Percentiles rank a stretch among this genome's conserved stretches.
Evolutionary conservation across 2,113 vertebrate species (phyloP).

Genomic region (Rana temporaria): DNA sequence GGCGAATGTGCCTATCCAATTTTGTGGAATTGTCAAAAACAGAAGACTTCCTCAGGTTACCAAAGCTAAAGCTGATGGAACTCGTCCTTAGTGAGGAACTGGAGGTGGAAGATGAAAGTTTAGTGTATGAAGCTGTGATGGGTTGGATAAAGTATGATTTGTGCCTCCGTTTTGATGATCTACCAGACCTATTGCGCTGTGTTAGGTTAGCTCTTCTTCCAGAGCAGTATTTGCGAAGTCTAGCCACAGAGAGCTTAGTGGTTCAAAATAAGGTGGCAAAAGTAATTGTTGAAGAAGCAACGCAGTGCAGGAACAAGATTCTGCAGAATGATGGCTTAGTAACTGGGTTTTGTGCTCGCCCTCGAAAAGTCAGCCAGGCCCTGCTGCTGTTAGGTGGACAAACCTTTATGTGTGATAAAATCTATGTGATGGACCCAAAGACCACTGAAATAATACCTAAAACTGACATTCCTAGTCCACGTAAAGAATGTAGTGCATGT

Average conservation of each 20-base stretch:
- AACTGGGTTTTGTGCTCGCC: conserved; percentile 81
- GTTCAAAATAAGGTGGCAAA: conserved; percentile 79
- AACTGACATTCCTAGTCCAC: conserved; percentile 83
- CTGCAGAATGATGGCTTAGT: conserved; percentile 84
- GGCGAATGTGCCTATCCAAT: conserved; percentile 81
- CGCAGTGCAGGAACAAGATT: conserved; percentile 82
- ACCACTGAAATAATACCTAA: conserved; percentile 82
- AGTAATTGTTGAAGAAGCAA: conserved; percentile 81
- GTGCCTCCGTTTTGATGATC: conserved; percentile 68
- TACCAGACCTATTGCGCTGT: conserved; percentile 77
- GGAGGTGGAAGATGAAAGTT: conserved; percentile 83
- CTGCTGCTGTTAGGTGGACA: conserved; percentile 82
- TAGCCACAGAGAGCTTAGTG: conserved; percentile 78
- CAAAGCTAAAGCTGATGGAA: conserved; percentile 79
- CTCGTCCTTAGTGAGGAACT: conserved; percentile 83
- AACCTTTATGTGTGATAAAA: conserved; percentile 85
- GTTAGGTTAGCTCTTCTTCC: conserved; percentile 81
- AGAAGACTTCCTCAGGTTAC: conserved; percentile 80
- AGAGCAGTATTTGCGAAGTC: conserved; percentile 76
- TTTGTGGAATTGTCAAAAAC: conserved; percentile 77
- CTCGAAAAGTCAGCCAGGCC: conserved; percentile 81
- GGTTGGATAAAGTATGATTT: conserved; percentile 82
- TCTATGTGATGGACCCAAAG: conserved; percentile 84
- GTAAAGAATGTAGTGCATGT: conserved; percentile 84
- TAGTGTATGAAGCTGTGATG: conserved; percentile 82